Evolutionary conservation across 2,113 vertebrate genomes (phyloP), one percentile per base, ranked within the genome.

Genomic region (Dolichallabes microphthalmus): DNA sequence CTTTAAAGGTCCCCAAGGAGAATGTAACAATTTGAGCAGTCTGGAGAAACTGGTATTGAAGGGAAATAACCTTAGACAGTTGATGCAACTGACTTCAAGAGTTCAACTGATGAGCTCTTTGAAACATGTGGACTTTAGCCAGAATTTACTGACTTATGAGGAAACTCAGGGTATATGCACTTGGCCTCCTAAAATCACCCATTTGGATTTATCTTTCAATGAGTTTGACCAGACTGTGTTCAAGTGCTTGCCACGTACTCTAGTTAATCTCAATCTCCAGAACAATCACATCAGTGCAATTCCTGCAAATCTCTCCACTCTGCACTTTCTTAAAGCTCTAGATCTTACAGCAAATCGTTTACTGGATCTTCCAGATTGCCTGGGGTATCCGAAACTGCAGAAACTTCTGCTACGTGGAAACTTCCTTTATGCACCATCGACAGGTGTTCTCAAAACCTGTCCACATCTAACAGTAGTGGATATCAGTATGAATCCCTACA

Each of bases 291-390:
- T 98, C 64, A 90, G 78, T 19, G 90, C 60, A 0, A 90, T 98
- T 8, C 93, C 95, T 20, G 63, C 64, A 32, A 80, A 85, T 0
- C 25, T 94, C n/a, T 75, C 69, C 0, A 53, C 87, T 25, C 92
- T 98, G 85, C 60, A 91, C 4, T 87, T 87, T 78, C 91, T 98
- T 88, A 86, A 76, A 32, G 91, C 93, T 81, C 90, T 98, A 88
- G 96, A 98, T 78, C 90, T 98, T 79, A 96, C 94, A 0, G 89
- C 12, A 0, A 98, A 98, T 89, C 92, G 91, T 73, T 89, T 98
- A 68, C 87, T 88, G 2, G 94, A 96, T n/a, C 92, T 98, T 64
- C 96, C 96, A 0, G 92, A 27, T 0, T 98, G 97, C 14, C 0
- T 75, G 0, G 27, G 79, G 35, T 96, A 96, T 22, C 66, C 83